A percentile compares a stretch with the other conserved stretches of the same genome.
phyloP scores from a whole-genome alignment of 2,797 vertebrate genomes.

The Takifugu rubripes region DNA sequence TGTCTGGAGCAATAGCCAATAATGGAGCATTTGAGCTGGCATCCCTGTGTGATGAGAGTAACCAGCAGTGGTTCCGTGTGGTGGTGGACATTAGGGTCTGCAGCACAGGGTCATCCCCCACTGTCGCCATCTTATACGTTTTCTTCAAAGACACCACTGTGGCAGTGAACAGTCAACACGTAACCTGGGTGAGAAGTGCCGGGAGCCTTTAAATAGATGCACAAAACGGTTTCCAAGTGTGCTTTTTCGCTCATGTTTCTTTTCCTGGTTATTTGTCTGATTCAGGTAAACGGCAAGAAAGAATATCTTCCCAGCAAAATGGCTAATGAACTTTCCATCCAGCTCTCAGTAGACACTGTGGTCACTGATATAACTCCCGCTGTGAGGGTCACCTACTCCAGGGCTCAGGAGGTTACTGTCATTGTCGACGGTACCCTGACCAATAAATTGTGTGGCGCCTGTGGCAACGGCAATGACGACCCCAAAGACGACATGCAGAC shows the following conservation, averaged over 20 bases:
- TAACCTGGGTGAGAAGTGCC: conserved; percentile 74
- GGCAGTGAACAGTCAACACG: conserved; percentile 60
- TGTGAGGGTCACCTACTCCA: conserved; percentile 64
- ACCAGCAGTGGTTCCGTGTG: conserved; percentile 73
- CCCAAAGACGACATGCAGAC: conserved; percentile 61
- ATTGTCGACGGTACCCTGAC: conserved; percentile 45
- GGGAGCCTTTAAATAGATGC: neutral
- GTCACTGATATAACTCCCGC: conserved; percentile 52
- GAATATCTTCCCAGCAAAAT: conserved; percentile 58
- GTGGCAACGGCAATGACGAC: conserved; percentile 77
- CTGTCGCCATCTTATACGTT: conserved; percentile 52
- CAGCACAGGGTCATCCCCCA: neutral
- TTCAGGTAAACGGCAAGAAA: conserved; percentile 75
- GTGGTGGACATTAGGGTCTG: conserved; percentile 70
- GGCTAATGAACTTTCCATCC: conserved; percentile 40
- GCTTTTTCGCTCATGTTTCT: neutral
- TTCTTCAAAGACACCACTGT: conserved; percentile 64
- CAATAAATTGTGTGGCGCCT: conserved; percentile 70
- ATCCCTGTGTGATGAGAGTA: conserved; percentile 50
- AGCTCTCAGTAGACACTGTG: conserved; percentile 48
- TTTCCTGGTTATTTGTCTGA: neutral
- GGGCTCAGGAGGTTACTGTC: conserved; percentile 60
- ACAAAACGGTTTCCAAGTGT: neutral
- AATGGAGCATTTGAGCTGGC: conserved; percentile 71
- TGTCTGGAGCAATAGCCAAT: conserved; percentile 30